Percentiles rank a stretch among this genome's conserved stretches.
phyloP scores from a whole-genome alignment of 2,797 vertebrate species.

The Coendou prehensilis region DNA sequence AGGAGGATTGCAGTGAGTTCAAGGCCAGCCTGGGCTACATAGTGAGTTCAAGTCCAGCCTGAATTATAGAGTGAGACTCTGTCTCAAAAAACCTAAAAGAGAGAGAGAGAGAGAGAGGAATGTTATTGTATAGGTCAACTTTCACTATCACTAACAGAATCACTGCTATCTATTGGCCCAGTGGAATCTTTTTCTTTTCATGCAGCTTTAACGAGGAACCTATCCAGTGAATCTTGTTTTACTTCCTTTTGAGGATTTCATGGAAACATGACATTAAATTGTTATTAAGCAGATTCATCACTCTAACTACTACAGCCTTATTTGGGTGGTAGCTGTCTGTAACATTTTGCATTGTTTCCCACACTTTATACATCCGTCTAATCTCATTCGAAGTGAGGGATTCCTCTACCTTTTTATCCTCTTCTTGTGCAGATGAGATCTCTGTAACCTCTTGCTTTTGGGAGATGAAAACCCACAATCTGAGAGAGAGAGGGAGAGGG shows the following conservation, averaged over 20 bases:
- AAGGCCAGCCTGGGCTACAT: no score
- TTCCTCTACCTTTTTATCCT: not conserved
- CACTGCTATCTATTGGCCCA: not conserved
- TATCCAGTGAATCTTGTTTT: no score
- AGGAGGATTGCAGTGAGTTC: no score
- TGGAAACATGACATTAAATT: not conserved
- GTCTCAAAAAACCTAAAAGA: not conserved
- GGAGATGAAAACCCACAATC: not conserved
- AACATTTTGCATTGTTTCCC: no score
- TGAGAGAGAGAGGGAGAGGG: no score
- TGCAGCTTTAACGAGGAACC: no score
- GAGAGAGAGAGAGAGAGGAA: no score
- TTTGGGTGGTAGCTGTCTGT: no score
- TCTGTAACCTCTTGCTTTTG: not conserved
- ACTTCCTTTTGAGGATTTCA: not conserved
- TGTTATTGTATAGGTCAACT: no score
- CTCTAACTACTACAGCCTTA: not conserved
- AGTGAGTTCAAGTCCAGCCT: not conserved
- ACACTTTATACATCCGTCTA: not conserved
- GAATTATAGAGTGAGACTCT: not conserved
- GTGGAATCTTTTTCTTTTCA: not conserved
- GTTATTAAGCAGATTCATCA: not conserved
- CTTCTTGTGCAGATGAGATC: not conserved
- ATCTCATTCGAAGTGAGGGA: not conserved
- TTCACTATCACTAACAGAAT: not conserved